Evolutionary conservation across 2,888 invertebrate species (phyloP), one percentile per base, ranked within the genome.

Genomic region (Cephus rjabovi): DNA sequence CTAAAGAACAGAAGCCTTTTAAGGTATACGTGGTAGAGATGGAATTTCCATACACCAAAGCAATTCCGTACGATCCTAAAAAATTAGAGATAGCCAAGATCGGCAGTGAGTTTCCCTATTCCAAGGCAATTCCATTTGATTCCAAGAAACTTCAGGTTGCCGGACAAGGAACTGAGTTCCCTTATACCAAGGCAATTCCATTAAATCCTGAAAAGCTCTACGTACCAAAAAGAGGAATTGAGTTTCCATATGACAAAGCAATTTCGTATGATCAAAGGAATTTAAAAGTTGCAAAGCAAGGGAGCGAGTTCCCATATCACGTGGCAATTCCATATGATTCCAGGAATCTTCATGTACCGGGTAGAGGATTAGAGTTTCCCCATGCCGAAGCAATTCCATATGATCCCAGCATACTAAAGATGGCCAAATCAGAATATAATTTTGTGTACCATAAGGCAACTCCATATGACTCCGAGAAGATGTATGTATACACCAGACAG

Each of bases 41-140:
- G 11, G 78, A 77, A 35, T 77, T 80, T 76, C 81, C 81, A 1
- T 81, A 79, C 71, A 79, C 34, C 12, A 70, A 78, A 35, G 80
- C 80, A 33, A 75, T 78, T 30, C 80, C 78, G 0, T 76, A 70
- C 68, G 76, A 80, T 34, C 35, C 80, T 34, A 69, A 73, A 34
- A 79, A 79, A n/a, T 56, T 78, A 12, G 80, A 76, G n/a, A 71
- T 76, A 31, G 73, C 81, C 1, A 71, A 70, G 4, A 23, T 56
- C 56, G 56, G 56, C 56, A 56, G 56, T 56, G 56, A 56, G 56
- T 56, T 56, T 11, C 56, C 83, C 11, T 80, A 79, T 73, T 75
- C 80, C 4, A 80, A 75, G 71, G 81, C 79, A 12, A 82, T 81
- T 75, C 80, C 81, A 0, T 82, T 78, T 70, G 78, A 82, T n/a